phyloP scores from a whole-genome alignment of 2,888 invertebrate species.

The Leptinotarsa tumamoca region DNA sequence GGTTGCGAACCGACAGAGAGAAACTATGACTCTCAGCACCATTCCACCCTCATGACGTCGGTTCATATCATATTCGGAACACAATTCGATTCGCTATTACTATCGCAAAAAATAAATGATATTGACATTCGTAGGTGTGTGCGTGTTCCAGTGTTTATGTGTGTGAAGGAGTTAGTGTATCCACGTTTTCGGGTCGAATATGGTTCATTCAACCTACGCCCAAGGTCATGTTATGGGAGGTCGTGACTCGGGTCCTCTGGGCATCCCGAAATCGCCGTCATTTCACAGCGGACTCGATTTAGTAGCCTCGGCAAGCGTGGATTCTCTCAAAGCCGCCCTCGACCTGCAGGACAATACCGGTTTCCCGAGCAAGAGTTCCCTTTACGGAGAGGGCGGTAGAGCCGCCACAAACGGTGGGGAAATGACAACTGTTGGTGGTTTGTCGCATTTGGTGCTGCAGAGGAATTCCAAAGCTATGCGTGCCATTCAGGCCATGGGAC shows the following conservation, averaged over 20 bases:
- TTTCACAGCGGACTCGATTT: constrained; percentile 89
- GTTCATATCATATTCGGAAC: background rate
- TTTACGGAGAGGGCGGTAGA: constrained; percentile 27
- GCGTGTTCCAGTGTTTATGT: constrained; percentile 2
- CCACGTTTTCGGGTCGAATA: constrained; percentile 41
- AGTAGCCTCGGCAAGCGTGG: constrained; percentile 73
- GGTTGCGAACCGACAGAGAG: background rate
- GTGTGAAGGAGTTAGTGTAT: constrained; percentile 12
- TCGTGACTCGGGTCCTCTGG: constrained; percentile 54
- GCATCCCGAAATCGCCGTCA: constrained; percentile 88
- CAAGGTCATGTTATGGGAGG: constrained; percentile 64
- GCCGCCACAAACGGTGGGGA: constrained; percentile 13
- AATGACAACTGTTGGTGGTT: constrained; percentile 8
- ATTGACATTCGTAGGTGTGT: background rate
- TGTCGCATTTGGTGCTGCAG: constrained; percentile 15
- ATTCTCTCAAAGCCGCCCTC: constrained; percentile 65
- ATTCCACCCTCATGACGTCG: constrained; percentile 23
- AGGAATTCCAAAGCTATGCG: constrained; percentile 45
- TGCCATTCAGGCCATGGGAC: constrained; percentile 63
- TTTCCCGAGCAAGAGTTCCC: constrained; percentile 39
- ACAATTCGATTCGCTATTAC: background rate
- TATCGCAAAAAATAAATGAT: background rate
- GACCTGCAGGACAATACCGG: constrained; percentile 54
- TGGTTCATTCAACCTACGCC: constrained; percentile 66
- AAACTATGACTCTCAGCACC: background rate